Percentiles rank a stretch among this genome's conserved stretches.
phyloP scores from a whole-genome alignment of 1,140 invertebrate species.

The Zaprionus capensis region DNA sequence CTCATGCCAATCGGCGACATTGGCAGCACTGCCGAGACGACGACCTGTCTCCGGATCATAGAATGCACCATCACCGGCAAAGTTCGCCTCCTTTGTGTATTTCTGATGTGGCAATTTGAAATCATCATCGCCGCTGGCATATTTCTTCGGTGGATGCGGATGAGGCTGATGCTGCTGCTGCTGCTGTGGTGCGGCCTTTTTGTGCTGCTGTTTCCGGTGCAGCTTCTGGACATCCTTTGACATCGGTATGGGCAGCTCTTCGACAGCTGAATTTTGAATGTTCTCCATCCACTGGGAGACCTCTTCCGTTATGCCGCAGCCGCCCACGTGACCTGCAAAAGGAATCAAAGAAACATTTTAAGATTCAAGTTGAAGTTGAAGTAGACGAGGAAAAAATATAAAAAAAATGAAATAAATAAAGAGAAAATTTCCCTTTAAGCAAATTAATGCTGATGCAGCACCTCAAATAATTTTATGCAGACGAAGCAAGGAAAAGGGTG shows the following conservation, averaged over 20 bases:
- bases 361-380: constrained; percentile 36
- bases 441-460: constrained; percentile 56
- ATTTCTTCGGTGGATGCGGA: constrained; percentile 84
- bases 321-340: constrained; percentile 89
- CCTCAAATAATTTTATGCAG: constrained; percentile 37
- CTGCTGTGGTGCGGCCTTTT: constrained; percentile 60
- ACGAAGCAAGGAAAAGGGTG: background rate
- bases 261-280: constrained; percentile 93
- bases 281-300: constrained; percentile 96
- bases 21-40: constrained; percentile 64
- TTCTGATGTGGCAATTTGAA: constrained; percentile 84
- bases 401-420: constrained; percentile 37
- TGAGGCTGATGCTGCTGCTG: constrained; percentile 74
- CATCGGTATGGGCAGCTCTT: constrained; percentile 82
- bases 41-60: constrained; percentile 75
- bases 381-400: constrained; percentile 30
- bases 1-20: constrained; percentile 76
- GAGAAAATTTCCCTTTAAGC: constrained; percentile 33
- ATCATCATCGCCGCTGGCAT: constrained; percentile 71
- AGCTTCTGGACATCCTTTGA: constrained; percentile 80
- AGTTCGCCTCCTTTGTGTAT: constrained; percentile 84
- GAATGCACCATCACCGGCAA: constrained; percentile 66
- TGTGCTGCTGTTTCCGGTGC: constrained; percentile 77
- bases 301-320: constrained; percentile 94
- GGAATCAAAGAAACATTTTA: constrained; percentile 32